Evolutionary conservation across 2,797 vertebrate species (phyloP).

Genomic region (Clamator glandarius): DNA sequence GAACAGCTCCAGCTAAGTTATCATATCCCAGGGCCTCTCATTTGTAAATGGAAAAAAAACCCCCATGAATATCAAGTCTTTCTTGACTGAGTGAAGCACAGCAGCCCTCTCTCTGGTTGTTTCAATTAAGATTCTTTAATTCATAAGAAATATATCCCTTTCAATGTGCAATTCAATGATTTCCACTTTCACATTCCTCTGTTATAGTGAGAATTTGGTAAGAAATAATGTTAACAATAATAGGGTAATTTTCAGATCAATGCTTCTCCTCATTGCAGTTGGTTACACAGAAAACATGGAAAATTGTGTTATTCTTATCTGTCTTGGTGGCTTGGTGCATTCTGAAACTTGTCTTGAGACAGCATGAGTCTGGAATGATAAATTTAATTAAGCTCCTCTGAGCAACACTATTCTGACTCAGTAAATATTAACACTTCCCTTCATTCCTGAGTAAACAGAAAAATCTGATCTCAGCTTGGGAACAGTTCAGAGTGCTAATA

Average conservation of each 20-base stretch:
- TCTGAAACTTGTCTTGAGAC: slow-evolving; percentile 35
- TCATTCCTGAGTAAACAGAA: slow-evolving; percentile 59
- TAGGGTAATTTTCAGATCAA: not conserved
- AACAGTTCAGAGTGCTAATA: slow-evolving; percentile 58
- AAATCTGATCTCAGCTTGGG: slow-evolving; percentile 52
- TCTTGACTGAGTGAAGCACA: not conserved
- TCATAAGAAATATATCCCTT: not conserved
- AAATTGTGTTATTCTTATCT: not conserved
- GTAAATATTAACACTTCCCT: slow-evolving; percentile 48
- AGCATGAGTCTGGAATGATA: not conserved
- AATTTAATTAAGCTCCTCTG: slow-evolving; percentile 39
- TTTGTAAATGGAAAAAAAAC: slow-evolving; percentile 23
- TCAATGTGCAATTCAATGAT: not conserved
- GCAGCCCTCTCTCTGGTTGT: not conserved
- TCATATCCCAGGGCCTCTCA: not conserved
- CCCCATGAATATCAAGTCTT: not conserved
- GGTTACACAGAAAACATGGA: slow-evolving; percentile 15
- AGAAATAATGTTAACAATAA: not conserved
- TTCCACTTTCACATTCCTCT: not conserved
- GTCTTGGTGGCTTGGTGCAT: not conserved
- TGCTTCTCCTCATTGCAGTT: not conserved
- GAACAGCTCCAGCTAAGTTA: not conserved
- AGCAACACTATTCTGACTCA: not conserved
- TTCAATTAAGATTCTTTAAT: not conserved
- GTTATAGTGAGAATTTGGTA: not conserved